A percentile compares a stretch with the other conserved stretches of the same genome.
These are phyloP conservation scores for Enteromius radiatus DNA, from an alignment of 2,797 vertebrate genomes.

Conservation along the genomic window DNA sequence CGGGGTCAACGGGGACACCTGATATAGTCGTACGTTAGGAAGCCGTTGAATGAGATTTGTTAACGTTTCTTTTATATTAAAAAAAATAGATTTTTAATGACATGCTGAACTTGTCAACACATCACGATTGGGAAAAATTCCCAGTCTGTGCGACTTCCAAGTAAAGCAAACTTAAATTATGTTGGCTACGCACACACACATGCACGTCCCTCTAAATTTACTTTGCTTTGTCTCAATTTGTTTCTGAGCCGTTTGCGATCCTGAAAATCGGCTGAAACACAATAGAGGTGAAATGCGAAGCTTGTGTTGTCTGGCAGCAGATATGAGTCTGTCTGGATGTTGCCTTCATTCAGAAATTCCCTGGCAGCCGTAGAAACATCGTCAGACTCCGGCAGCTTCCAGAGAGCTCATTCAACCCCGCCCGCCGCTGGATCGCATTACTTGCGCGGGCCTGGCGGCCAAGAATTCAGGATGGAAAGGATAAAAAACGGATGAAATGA, in stretches of 20 bases:
- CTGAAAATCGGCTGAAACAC: constrained; percentile 35
- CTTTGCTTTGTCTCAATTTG: constrained; percentile 46
- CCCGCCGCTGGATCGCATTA: constrained; percentile 29
- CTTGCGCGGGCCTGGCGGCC: constrained; percentile 27
- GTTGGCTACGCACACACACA: constrained; percentile 10
- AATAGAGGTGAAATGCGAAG: constrained; percentile 52
- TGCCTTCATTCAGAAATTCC: constrained; percentile 49
- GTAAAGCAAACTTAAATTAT: constrained; percentile 25
- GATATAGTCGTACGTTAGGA: not conserved
- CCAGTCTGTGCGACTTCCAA: constrained; percentile 25
- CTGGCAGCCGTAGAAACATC: constrained; percentile 49
- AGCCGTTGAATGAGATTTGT: constrained; percentile 1
- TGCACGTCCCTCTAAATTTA: constrained; percentile 27
- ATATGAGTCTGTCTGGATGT: constrained; percentile 52
- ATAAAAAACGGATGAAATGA: constrained; percentile 51
- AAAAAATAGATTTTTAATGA: constrained; percentile 11
- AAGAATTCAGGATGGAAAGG: constrained; percentile 50
- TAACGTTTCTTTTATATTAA: not conserved
- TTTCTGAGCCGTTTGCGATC: constrained; percentile 42
- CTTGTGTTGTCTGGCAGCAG: constrained; percentile 50
- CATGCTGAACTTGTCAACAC: constrained; percentile 26
- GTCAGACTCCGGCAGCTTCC: constrained; percentile 40
- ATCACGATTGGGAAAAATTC: constrained; percentile 18
- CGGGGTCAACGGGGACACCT: constrained; percentile 27
- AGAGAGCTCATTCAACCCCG: constrained; percentile 44